phyloP scores from a whole-genome alignment of 2,113 vertebrate species.

The Junco hyemalis region DNA sequence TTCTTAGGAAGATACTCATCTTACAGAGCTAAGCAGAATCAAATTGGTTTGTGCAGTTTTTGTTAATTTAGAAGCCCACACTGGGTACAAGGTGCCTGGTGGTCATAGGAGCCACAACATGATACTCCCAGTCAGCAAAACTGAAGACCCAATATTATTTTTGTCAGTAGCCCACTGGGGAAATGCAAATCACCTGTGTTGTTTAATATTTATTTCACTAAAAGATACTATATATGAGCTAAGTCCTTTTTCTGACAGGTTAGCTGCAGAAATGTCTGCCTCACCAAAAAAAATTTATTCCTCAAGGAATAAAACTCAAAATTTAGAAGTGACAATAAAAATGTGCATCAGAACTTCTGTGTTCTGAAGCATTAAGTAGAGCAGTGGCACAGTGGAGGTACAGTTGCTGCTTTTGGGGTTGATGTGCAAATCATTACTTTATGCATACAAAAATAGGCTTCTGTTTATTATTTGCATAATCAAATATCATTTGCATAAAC shows the following conservation, averaged over 20 bases:
- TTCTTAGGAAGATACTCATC: background rate
- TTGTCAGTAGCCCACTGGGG: background rate
- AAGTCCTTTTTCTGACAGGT: background rate
- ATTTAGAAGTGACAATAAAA: background rate
- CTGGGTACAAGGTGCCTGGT: background rate
- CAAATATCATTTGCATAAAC: background rate
- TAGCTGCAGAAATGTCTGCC: background rate
- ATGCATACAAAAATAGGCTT: constrained; percentile 3
- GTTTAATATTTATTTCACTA: background rate
- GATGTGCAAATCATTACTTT: background rate
- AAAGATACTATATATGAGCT: background rate
- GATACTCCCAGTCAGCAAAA: background rate
- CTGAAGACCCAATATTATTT: background rate
- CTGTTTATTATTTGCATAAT: constrained; percentile 32
- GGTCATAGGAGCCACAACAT: background rate
- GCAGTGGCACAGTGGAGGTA: background rate
- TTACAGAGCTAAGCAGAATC: background rate
- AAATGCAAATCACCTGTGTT: background rate
- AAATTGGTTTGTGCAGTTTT: background rate
- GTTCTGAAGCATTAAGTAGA: background rate
- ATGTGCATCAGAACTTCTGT: background rate
- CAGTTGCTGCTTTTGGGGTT: background rate
- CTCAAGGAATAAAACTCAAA: background rate
- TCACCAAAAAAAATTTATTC: background rate
- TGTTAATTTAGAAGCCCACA: background rate